Base-by-base conservation (phyloP, 2,888 invertebrate genomes). In the Lithophane semibrunnea region DNA sequence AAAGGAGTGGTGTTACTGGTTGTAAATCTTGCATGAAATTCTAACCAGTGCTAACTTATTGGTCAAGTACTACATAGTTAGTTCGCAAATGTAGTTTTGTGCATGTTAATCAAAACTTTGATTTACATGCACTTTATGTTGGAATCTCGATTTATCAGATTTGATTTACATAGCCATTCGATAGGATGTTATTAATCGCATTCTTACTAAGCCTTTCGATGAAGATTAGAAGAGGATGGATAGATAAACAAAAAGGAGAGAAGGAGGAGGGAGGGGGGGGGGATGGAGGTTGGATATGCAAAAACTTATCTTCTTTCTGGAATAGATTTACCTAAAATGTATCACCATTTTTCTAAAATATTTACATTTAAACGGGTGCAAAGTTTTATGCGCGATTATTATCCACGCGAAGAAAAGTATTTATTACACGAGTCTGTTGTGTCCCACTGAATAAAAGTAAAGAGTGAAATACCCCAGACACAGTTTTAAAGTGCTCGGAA, bases 11-110 rank as follows among this genome's bases (percentile, higher is more conserved):
- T 60, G 69, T 79, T 83, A 82, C 69, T 44, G 42, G 69, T 66
- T 24, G 76, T 84, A 86, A 84, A 85, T 87, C 71, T 84, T 70
- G 58, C 16, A 66, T 71, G 73, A 72, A 63, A 80, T 73, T 76
- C 63, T 76, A 78, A 63, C 81, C 49, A 69, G 29, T 37, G 63
- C 54, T 77, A 77, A 76, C 56, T 70, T 83, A 70, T 60, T 61
- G 83, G 77, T 70, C 68, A 49, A 76, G 44, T 18, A 18, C 47
- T 76, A 52, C 5, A 37, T 37, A 56, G 68, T 69, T 69, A 56
- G 52, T 29, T 70, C 47, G 65, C 49, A 69, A 80, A 66, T 54
- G 54, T 70, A 49, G 42, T 66, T 56, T 16, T 66, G 24, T 52
- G 60, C 44, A 58, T 83, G 44, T 49, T 70, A 80, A 78, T 77